Evolutionary conservation across 2,888 invertebrate genomes (phyloP).

Genomic region (Helicoverpa assulta): DNA sequence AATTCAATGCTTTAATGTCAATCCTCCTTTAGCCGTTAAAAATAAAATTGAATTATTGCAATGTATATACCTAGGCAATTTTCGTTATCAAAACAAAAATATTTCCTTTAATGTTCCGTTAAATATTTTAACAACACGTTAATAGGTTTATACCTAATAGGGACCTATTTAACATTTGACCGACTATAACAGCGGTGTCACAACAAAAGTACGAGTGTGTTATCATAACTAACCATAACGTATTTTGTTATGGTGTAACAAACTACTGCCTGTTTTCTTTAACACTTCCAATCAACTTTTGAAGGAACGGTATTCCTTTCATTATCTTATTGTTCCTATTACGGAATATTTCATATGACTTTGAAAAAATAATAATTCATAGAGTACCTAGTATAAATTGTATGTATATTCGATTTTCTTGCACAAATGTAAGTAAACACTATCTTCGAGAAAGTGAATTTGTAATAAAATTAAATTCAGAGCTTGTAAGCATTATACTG

Average conservation of each 20-base stretch:
- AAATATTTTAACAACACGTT: constrained; percentile 29
- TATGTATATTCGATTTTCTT: no score
- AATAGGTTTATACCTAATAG: constrained; percentile 33
- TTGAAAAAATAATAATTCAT: no score
- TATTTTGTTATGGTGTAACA: constrained; percentile 27
- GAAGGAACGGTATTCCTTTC: constrained; percentile 2
- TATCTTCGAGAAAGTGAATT: no score
- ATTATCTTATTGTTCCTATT: neutral
- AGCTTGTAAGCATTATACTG: neutral
- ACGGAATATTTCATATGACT: no score
- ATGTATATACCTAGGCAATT: no score
- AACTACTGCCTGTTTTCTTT: constrained; percentile 34
- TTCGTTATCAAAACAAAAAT: neutral
- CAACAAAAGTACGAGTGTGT: constrained; percentile 34
- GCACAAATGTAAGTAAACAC: no score
- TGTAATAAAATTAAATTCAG: no score
- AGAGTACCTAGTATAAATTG: no score
- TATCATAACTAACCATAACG: constrained; percentile 43
- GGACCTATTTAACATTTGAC: constrained; percentile 6
- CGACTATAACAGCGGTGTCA: constrained; percentile 35
- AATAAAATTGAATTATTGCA: no score
- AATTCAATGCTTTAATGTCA: no score
- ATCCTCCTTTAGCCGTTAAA: no score
- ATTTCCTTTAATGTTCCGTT: neutral
- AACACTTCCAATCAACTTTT: constrained; percentile 37